These are phyloP conservation scores for Myrmecobius fasciatus DNA, from an alignment of 2,113 vertebrate genomes.

Conservation along the genomic window DNA sequence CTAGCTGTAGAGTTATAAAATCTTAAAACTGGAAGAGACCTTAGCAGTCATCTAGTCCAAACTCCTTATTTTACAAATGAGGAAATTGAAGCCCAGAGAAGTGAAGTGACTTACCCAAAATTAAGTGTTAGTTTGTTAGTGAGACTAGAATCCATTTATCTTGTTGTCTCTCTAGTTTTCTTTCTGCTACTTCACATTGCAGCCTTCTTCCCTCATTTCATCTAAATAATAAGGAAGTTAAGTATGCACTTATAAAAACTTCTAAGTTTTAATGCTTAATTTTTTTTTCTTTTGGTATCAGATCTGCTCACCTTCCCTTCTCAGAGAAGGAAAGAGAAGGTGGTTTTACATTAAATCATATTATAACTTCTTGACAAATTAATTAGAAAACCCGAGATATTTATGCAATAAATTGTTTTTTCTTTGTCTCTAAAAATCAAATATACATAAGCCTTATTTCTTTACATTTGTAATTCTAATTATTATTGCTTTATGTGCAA, in stretches of 20 bases:
- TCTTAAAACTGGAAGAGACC: constrained; percentile 27
- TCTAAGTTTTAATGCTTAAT: constrained; percentile 23
- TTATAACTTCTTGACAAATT: constrained; percentile 22
- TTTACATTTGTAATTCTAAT: constrained; percentile 15
- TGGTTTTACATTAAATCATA: constrained; percentile 45
- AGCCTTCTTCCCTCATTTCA: constrained; percentile 32
- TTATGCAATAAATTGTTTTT: constrained; percentile 29
- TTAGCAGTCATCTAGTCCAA: constrained; percentile 2
- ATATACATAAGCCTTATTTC: constrained; percentile 29
- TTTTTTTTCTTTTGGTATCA: constrained; percentile 25
- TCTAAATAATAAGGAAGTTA: constrained; percentile 16
- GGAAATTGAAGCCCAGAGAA: constrained; percentile 20
- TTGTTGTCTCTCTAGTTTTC: constrained; percentile 10
- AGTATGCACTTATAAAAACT: constrained; percentile 15
- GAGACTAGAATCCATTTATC: constrained; percentile 15
- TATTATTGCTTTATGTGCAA: constrained; percentile 11
- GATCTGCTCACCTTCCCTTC: constrained; percentile 23
- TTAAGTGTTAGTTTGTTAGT: constrained; percentile 13
- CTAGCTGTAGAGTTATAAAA: constrained; percentile 17
- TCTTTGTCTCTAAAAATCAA: constrained; percentile 41
- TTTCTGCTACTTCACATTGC: not conserved
- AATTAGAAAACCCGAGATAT: constrained; percentile 20
- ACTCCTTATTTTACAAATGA: constrained; percentile 39
- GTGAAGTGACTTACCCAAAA: not conserved
- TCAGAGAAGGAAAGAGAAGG: constrained; percentile 24